These are phyloP conservation scores for Melangyna quadrimaculata DNA, from an alignment of 2,888 invertebrate species.

Conservation along the genomic window DNA sequence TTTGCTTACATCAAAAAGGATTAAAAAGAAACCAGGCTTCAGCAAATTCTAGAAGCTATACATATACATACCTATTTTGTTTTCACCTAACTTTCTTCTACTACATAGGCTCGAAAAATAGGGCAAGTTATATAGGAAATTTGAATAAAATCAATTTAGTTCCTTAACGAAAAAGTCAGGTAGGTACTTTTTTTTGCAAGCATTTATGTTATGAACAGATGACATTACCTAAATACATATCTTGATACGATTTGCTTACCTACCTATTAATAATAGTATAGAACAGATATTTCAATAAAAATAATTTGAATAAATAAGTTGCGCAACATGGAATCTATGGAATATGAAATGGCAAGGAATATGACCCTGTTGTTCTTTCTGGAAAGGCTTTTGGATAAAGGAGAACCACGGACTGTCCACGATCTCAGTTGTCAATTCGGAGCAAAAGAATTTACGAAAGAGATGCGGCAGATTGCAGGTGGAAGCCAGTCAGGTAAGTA, in stretches of 20 bases:
- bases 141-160: neutral
- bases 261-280: neutral
- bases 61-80: neutral
- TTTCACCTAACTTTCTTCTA: slow-evolving; percentile 18
- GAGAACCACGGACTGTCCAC: slow-evolving; percentile 96
- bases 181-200: slow-evolving; percentile 20
- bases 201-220: neutral
- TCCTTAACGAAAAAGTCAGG: neutral
- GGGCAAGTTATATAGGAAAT: neutral
- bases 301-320: slow-evolving; percentile 1
- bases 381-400: slow-evolving; percentile 97
- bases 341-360: slow-evolving; percentile 96
- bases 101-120: neutral
- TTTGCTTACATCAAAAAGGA: slow-evolving; percentile 1
- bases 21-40: neutral
- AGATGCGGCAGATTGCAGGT: slow-evolving; percentile 97
- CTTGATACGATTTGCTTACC: neutral
- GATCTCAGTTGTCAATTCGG: slow-evolving; percentile 99
- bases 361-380: slow-evolving; percentile 99
- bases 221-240: neutral
- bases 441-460: slow-evolving; percentile 98
- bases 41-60: neutral
- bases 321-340: slow-evolving; percentile 91
- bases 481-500: slow-evolving; percentile 94
- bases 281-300: neutral